These are phyloP conservation scores for Drosophila baimaii DNA, from an alignment of 1,140 invertebrate genomes.

Conservation along the genomic window DNA sequence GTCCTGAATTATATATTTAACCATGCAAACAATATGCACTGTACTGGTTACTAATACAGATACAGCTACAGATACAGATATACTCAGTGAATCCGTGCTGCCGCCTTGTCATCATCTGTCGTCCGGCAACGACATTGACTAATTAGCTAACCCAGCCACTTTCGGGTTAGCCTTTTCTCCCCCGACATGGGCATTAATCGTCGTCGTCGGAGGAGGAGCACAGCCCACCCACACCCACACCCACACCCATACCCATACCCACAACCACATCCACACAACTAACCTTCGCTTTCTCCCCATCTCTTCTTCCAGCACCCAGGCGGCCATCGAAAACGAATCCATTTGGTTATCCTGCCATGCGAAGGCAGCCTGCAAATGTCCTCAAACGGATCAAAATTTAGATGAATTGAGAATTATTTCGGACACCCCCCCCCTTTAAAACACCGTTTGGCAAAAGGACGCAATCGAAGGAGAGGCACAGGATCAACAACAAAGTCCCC, in stretches of 20 bases:
- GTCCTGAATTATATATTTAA: background rate
- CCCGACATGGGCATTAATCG: slow-evolving; percentile 63
- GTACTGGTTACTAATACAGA: background rate
- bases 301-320: slow-evolving; percentile 55
- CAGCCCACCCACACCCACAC: slow-evolving; percentile 1
- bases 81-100: slow-evolving; percentile 5
- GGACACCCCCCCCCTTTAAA: slow-evolving; percentile 27
- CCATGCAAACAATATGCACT: background rate
- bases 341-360: slow-evolving; percentile 13
- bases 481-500: no score
- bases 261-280: background rate
- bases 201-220: background rate
- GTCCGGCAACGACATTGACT: slow-evolving; percentile 54
- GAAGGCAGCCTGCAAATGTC: slow-evolving; percentile 52
- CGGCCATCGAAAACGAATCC: slow-evolving; percentile 29
- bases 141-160: slow-evolving; percentile 52
- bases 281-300: background rate
- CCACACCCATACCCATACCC: background rate
- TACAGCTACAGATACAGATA: slow-evolving; percentile 6
- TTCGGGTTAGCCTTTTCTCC: slow-evolving; percentile 39
- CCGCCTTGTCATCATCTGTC: slow-evolving; percentile 28
- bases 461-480: no score
- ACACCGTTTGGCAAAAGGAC: slow-evolving; percentile 5
- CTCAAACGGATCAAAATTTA: slow-evolving; percentile 76
- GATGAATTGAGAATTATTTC: slow-evolving; percentile 64